Conservation (phyloP, 1,140 invertebrate genomes). For the Pseudomyrmex concolor region DNA sequence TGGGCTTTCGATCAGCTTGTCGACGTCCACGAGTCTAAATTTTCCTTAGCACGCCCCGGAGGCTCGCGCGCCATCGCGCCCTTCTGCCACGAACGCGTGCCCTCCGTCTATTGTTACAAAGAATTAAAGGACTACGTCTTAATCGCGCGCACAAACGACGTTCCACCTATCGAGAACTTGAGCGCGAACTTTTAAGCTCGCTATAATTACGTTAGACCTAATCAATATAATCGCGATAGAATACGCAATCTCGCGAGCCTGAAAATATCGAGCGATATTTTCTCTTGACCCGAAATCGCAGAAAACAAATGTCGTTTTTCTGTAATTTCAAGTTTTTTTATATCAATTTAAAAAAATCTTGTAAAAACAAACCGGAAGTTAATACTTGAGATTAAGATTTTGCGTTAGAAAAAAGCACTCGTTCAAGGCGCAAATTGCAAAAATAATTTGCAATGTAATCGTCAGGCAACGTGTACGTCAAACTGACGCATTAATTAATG, state of each 20-base stretch:
- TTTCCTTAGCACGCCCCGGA: constrained; percentile 35
- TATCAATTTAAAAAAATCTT: not conserved
- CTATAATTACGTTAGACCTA: no score
- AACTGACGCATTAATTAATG: constrained; percentile 57
- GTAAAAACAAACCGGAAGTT: no score
- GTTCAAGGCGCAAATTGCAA: constrained; percentile 1
- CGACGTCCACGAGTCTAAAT: constrained; percentile 50
- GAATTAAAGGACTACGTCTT: constrained; percentile 79
- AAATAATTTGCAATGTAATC: constrained; percentile 40
- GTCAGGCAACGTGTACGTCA: constrained; percentile 29
- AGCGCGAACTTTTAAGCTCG: constrained; percentile 29
- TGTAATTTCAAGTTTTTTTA: no score
- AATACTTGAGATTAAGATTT: not conserved
- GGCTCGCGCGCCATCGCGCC: constrained; percentile 14
- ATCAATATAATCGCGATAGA: not conserved
- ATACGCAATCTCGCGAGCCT: not conserved
- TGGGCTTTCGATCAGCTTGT: constrained; percentile 66
- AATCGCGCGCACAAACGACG: constrained; percentile 56
- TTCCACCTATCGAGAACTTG: not conserved
- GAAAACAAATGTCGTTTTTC: no score
- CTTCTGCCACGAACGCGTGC: not conserved
- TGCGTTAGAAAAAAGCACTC: not conserved
- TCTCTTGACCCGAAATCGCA: no score
- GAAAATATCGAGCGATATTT: no score
- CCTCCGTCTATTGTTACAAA: constrained; percentile 44